A percentile compares a stretch with the other conserved stretches of the same genome.
phyloP scores from a whole-genome alignment of 2,113 vertebrate species.

The Cettia cetti region DNA sequence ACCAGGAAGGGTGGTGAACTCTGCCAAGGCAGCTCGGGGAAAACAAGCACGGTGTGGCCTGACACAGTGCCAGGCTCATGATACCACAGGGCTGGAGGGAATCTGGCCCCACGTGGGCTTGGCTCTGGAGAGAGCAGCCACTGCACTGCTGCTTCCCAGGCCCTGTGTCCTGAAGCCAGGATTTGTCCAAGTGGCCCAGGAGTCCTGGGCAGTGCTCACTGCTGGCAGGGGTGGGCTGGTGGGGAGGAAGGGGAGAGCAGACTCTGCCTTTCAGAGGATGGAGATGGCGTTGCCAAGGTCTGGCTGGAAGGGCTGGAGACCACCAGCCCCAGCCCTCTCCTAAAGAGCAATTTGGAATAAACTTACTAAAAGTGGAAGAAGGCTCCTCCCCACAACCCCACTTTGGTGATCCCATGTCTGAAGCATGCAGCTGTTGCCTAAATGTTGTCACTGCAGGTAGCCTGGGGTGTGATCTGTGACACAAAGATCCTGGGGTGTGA shows the following conservation, averaged over 20 bases:
- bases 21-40: neutral
- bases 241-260: neutral
- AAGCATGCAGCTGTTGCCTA: neutral
- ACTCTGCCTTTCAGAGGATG: neutral
- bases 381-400: neutral
- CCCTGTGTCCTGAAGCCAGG: neutral
- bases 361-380: neutral
- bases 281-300: neutral
- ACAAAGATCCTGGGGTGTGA: neutral
- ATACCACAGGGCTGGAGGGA: neutral
- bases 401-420: neutral
- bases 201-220: neutral
- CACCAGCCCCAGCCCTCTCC: neutral
- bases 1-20: neutral
- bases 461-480: neutral
- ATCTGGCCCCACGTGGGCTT: neutral
- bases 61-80: neutral
- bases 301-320: neutral
- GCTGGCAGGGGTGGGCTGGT: neutral
- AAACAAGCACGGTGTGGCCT: rapidly evolving
- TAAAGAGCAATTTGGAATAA: neutral
- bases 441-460: neutral
- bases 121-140: neutral
- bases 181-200: neutral
- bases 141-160: neutral